Evolutionary conservation across 2,888 invertebrate genomes (phyloP), one percentile per base, ranked within the genome.

Genomic region (Dichetophora obliterata): DNA sequence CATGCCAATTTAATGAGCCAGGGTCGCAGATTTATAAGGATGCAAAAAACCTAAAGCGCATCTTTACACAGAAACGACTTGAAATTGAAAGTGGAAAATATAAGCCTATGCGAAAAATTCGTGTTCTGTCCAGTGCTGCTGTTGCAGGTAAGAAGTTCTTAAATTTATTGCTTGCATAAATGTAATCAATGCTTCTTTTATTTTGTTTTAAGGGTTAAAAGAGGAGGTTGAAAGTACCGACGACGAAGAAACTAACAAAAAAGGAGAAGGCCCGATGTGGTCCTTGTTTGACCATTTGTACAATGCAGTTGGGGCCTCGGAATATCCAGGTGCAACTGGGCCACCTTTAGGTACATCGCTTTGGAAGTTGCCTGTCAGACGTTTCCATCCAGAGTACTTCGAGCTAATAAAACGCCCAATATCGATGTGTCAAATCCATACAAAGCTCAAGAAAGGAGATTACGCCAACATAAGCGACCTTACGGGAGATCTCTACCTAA

Each of bases 361-460:
- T 90, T 94, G 96, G 93, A 95, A 96, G 85, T 91, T 99, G 76
- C 99, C 99, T 0, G 96, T 96, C 8, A 94, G 94, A 65, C 91
- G 97, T 76, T 94, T 94, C 81, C 98, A 99, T 90, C 97, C 98
- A 0, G 99, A 99, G 90, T 99, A 99, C 89, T 99, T 98, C 90
- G 95, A 96, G 83, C 96, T 98, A 87, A 99, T 99, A 72, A 96
- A 97, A 86, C 95, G 96, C 85, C 99, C 99, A 0, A 94, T 99
- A 82, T 98, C 98, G 0, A 90, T 99, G 84, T 93, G 95, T 82
- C 97, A 98, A 90, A 98, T 99, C 78, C 92, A 93, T 82, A 93
- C 93, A 76, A 96, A 96, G 87, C 91, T 96, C n/a, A 92, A 93
- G 84, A 93, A 93, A 81, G 95, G 95, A 31, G 93, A 92, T 82